A percentile compares a stretch with the other conserved stretches of the same genome.
These are phyloP conservation scores for Poecile atricapillus DNA, from an alignment of 2,113 vertebrate genomes.

Conservation along the genomic window DNA sequence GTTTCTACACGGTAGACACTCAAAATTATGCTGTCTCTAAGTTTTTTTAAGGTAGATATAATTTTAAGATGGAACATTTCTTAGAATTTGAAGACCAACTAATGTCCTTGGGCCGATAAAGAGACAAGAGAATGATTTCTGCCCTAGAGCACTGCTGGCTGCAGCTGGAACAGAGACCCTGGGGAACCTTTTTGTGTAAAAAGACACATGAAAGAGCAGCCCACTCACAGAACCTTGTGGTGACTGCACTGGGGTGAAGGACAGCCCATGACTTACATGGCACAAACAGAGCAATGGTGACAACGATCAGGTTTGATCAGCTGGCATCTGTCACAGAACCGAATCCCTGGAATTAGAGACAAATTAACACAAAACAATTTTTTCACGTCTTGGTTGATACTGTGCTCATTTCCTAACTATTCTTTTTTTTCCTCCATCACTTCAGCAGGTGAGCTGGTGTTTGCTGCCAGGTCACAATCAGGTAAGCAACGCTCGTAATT, in stretches of 20 bases:
- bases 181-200: neutral
- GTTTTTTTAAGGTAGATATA: neutral
- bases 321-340: constrained; percentile 97
- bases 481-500: neutral
- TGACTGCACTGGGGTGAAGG: neutral
- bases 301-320: constrained; percentile 97
- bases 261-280: constrained; percentile 84
- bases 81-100: neutral
- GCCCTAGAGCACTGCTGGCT: neutral
- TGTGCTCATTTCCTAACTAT: neutral
- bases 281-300: constrained; percentile 96
- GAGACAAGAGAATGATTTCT: neutral
- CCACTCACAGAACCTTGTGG: neutral
- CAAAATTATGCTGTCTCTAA: too few relatives aligned
- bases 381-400: too few relatives aligned
- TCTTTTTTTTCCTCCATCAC: neutral
- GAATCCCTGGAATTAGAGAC: constrained; percentile 81
- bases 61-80: neutral
- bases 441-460: neutral
- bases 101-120: neutral
- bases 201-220: neutral
- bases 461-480: neutral
- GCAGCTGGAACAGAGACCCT: neutral
- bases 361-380: neutral
- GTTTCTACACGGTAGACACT: neutral